Conservation (phyloP, 2,888 invertebrate genomes). For the Uropetala carovei region DNA sequence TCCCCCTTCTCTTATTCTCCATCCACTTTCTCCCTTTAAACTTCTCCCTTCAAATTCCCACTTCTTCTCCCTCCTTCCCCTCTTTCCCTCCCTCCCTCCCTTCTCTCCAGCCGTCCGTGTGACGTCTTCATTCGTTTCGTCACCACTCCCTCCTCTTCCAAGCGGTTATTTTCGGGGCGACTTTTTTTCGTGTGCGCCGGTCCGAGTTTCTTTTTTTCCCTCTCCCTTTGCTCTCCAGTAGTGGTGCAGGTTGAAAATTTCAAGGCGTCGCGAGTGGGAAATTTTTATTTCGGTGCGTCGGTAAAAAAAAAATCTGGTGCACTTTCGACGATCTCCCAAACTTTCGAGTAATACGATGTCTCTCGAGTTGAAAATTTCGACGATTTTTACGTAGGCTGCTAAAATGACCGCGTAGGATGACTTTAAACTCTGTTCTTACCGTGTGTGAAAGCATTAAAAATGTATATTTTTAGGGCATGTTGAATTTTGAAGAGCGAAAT, state of each 20-base stretch:
- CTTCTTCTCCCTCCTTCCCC: not conserved
- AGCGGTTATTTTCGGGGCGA: constrained; percentile 45
- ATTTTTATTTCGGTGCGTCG: too few relatives aligned
- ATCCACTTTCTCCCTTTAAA: not conserved
- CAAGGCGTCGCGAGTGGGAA: too few relatives aligned
- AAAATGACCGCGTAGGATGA: too few relatives aligned
- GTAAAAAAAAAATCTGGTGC: too few relatives aligned
- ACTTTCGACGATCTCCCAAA: too few relatives aligned
- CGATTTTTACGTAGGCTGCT: too few relatives aligned
- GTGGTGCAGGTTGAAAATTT: not conserved
- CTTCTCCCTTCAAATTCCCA: not conserved
- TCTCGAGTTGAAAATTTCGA: too few relatives aligned
- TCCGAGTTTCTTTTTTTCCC: not conserved
- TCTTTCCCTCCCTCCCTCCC: not conserved
- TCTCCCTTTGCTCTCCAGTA: not conserved
- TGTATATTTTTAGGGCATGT: too few relatives aligned
- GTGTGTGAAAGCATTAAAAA: too few relatives aligned
- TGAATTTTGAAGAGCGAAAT: too few relatives aligned
- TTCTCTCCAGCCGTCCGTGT: not conserved
- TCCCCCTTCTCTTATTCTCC: not conserved
- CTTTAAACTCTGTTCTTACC: too few relatives aligned
- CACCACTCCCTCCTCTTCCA: not conserved
- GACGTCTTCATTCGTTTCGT: constrained; percentile 4
- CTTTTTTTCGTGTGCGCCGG: constrained; percentile 18
- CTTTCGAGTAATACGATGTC: too few relatives aligned